Base-by-base conservation (phyloP, 2,888 invertebrate species). In the Polyommatus iphigenia region DNA sequence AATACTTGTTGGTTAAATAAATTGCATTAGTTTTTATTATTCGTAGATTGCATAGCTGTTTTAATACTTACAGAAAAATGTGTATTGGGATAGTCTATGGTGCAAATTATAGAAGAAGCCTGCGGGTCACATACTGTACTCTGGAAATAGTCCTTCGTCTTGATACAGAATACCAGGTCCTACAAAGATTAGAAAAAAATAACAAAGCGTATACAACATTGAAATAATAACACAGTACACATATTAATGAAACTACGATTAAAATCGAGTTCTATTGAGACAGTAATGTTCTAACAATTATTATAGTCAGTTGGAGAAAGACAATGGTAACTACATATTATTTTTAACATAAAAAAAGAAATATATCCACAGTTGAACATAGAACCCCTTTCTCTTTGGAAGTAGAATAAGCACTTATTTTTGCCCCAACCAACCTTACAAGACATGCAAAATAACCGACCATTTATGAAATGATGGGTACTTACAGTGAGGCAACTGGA, bases 51-150 rank as follows among this genome's bases (percentile, higher is more conserved):
- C 24, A 41, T 41, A 41, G 36, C 36, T 41, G 10, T 20, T 72
- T 72, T 0, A 41, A 54, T 54, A 78, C 80, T 79, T 62, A 81
- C 80, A 77, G 71, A 20, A 67, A 29, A 75, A 41, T 76, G 77
- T 36, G 77, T 57, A 62, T 29, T 72, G 18, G 76, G 54, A 75
- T 75, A 75, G 54, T 75, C 75, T 50, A 54, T 75, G 75, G 50
- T 29, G 29, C 50, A 75, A 29, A 75, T 75, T 6, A 54, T 29
- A 18, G 75, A 54, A 18, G 75, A 75, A 50, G 54, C 18, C 29
- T 46, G 75, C 24, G 75, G 50, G 18, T 75, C 54, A 18, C 29
- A 54, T 29, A 75, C 13, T 32, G 24, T 32, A 75, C 50, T 50
- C 75, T 75, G 29, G 75, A 75, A 24, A 54, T 18, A 75, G 29